Conservation (phyloP, 2,888 invertebrate genomes). For the Zeuzera pyrina region DNA sequence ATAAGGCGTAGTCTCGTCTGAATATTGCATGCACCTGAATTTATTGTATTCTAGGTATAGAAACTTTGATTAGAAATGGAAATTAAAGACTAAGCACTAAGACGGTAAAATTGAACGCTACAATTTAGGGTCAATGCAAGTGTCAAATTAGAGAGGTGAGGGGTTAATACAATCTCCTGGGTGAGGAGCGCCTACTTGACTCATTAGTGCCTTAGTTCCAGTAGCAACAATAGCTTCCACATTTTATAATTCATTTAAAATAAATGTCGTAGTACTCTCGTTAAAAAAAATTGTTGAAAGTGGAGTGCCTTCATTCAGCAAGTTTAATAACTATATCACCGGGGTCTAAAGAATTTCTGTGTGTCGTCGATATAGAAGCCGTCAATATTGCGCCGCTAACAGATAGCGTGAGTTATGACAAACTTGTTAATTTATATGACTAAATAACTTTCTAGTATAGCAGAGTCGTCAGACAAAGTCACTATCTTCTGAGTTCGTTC, state of each 20-base stretch:
- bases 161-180: slow-evolving; percentile 39
- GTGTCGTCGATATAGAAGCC: slow-evolving; percentile 45
- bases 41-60: no score
- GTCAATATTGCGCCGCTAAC: slow-evolving; percentile 60
- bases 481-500: no score
- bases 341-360: slow-evolving; percentile 37
- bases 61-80: slow-evolving; percentile 1
- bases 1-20: no score
- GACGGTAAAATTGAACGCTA: slow-evolving; percentile 11
- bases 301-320: slow-evolving; percentile 39
- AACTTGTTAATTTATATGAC: no score
- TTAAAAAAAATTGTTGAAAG: slow-evolving; percentile 23
- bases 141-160: slow-evolving; percentile 44
- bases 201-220: slow-evolving; percentile 1
- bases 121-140: slow-evolving; percentile 42
- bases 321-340: slow-evolving; percentile 43
- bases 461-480: no score
- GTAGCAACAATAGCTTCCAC: slow-evolving; percentile 4
- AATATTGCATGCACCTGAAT: no score
- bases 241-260: no score
- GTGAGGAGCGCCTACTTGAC: slow-evolving; percentile 16
- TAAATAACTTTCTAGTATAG: no score
- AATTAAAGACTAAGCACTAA: slow-evolving; percentile 9
- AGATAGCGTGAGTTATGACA: slow-evolving; percentile 54
- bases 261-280: background rate